phyloP scores from a whole-genome alignment of 2,888 invertebrate genomes.

The Callosobruchus maculatus region DNA sequence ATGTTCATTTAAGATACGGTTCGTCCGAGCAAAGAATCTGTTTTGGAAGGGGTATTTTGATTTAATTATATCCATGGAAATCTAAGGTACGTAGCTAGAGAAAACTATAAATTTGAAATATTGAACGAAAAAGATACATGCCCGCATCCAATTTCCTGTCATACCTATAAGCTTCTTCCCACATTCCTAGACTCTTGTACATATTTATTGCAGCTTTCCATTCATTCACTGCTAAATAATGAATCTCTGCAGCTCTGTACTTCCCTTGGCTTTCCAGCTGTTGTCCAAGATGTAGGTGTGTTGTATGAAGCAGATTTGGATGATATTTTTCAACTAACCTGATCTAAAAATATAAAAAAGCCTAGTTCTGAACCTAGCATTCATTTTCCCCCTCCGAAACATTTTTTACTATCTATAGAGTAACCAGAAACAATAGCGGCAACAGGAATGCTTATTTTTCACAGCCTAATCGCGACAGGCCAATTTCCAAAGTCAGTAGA shows the following conservation, averaged over 20 bases:
- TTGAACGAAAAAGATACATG: too few species aligned
- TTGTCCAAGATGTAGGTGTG: constrained; percentile 86
- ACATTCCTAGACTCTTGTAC: constrained; percentile 45
- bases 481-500: too few species aligned
- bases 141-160: background rate
- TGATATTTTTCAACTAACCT: constrained; percentile 85
- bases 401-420: too few species aligned
- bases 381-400: background rate
- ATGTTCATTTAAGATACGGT: too few species aligned
- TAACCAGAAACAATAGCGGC: too few species aligned
- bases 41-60: too few species aligned
- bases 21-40: too few species aligned
- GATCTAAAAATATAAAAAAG: constrained; percentile 30
- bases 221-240: constrained; percentile 76
- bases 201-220: constrained; percentile 50
- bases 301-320: constrained; percentile 80
- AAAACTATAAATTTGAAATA: too few species aligned
- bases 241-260: constrained; percentile 85
- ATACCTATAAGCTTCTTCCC: constrained; percentile 47
- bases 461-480: too few species aligned
- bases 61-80: too few species aligned
- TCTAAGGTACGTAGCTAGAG: too few species aligned
- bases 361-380: background rate
- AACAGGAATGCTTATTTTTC: too few species aligned
- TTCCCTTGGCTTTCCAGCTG: constrained; percentile 86